Percentiles rank a stretch among this genome's conserved stretches.
These are phyloP conservation scores for Rhingia rostrata DNA, from an alignment of 2,888 invertebrate genomes.

Conservation along the genomic window DNA sequence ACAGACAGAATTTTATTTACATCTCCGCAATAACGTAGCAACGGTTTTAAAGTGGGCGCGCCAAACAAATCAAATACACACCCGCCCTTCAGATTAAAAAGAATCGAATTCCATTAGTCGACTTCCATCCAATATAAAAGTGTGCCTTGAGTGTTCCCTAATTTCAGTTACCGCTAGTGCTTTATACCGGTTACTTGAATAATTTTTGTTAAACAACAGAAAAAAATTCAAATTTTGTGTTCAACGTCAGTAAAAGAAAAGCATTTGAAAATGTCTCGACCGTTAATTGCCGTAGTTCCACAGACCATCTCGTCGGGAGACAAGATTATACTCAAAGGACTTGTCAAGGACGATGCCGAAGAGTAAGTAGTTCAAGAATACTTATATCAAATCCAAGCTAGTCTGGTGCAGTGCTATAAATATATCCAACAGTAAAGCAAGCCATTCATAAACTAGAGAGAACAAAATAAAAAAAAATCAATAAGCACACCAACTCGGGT, in stretches of 20 bases:
- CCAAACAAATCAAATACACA: slow-evolving; percentile 44
- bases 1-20: slow-evolving; percentile 24
- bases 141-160: slow-evolving; percentile 31
- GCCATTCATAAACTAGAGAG: slow-evolving; percentile 5
- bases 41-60: slow-evolving; percentile 52
- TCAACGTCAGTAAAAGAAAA: slow-evolving; percentile 16
- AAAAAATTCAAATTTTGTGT: slow-evolving; percentile 2
- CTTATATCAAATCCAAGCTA: background rate
- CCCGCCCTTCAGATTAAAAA: background rate
- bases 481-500: slow-evolving; percentile 14
- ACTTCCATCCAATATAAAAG: slow-evolving; percentile 48
- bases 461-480: slow-evolving; percentile 46
- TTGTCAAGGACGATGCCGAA: slow-evolving; percentile 77
- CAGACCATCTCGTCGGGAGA: slow-evolving; percentile 76
- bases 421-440: background rate
- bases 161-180: slow-evolving; percentile 44
- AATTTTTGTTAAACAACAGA: background rate
- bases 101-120: background rate
- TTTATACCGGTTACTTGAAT: slow-evolving; percentile 22
- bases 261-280: slow-evolving; percentile 77
- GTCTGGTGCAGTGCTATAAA: background rate
- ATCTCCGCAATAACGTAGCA: slow-evolving; percentile 59
- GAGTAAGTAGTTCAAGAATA: slow-evolving; percentile 78
- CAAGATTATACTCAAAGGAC: slow-evolving; percentile 79
- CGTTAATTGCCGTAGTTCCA: slow-evolving; percentile 78